Conservation (phyloP, 2,797 vertebrate genomes). For the Aplochiton taeniatus region DNA sequence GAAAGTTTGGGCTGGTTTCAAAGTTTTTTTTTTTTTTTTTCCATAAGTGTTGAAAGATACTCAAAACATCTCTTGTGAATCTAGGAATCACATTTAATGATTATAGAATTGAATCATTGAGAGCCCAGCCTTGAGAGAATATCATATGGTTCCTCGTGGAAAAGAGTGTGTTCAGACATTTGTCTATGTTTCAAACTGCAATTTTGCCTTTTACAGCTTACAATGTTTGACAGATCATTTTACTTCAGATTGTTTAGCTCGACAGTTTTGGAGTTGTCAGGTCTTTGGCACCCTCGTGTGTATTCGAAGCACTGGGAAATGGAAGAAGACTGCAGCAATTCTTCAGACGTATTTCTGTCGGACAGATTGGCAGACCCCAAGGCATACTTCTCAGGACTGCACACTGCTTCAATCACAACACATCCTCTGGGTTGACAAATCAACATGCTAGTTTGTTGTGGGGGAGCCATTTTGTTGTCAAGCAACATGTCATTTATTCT, state of each 20-base stretch:
- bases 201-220: slow-evolving; percentile 36
- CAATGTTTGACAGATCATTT: slow-evolving; percentile 35
- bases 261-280: slow-evolving; percentile 37
- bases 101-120: too few relatives aligned
- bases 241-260: slow-evolving; percentile 44
- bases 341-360: slow-evolving; percentile 47
- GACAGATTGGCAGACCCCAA: slow-evolving; percentile 39
- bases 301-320: slow-evolving; percentile 48
- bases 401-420: too few relatives aligned
- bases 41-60: too few relatives aligned
- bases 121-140: too few relatives aligned
- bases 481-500: too few relatives aligned
- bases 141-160: slow-evolving; percentile 4
- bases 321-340: slow-evolving; percentile 39
- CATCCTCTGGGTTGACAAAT: too few relatives aligned
- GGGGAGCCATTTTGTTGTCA: too few relatives aligned
- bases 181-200: slow-evolving; percentile 26
- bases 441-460: too few relatives aligned
- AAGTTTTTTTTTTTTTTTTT: too few relatives aligned
- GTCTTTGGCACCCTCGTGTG: slow-evolving; percentile 45
- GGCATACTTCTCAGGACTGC: slow-evolving; percentile 23
- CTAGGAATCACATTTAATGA: too few relatives aligned
- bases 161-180: slow-evolving; percentile 25
- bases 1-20: too few relatives aligned
- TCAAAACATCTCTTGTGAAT: too few relatives aligned